A percentile compares a stretch with the other conserved stretches of the same genome.
These are phyloP conservation scores for Cybosia mesomella DNA, from an alignment of 2,888 invertebrate species.

Conservation along the genomic window DNA sequence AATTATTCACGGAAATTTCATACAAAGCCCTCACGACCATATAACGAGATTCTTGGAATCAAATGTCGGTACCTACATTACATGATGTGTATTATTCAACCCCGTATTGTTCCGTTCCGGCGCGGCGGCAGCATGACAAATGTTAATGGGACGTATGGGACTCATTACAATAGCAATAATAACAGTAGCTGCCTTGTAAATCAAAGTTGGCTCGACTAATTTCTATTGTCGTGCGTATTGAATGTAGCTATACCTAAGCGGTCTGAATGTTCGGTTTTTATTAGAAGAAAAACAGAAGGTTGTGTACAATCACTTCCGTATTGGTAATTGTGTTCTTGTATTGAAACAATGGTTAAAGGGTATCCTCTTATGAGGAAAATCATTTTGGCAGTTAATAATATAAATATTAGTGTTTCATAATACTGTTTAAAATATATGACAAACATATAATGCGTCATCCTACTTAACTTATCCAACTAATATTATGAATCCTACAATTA, in stretches of 20 bases:
- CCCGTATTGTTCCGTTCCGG: slow-evolving; percentile 50
- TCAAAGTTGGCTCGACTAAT: slow-evolving; percentile 56
- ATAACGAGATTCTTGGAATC: slow-evolving; percentile 48
- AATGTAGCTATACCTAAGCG: not conserved
- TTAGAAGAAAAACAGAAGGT: not conserved
- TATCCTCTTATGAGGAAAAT: not conserved
- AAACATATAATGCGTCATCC: too few species aligned
- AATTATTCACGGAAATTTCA: slow-evolving; percentile 15
- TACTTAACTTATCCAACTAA: too few species aligned
- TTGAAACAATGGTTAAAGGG: not conserved
- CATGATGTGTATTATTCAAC: slow-evolving; percentile 59
- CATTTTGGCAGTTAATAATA: not conserved
- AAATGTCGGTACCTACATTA: slow-evolving; percentile 31
- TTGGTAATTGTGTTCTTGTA: not conserved
- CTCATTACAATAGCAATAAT: slow-evolving; percentile 48
- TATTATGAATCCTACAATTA: too few species aligned
- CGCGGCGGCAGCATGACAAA: slow-evolving; percentile 50
- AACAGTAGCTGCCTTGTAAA: slow-evolving; percentile 51
- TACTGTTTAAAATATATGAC: too few species aligned
- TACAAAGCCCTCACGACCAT: slow-evolving; percentile 32
- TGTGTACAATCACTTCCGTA: not conserved
- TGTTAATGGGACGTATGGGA: slow-evolving; percentile 47
- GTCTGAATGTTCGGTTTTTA: not conserved
- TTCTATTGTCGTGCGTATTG: slow-evolving; percentile 33
- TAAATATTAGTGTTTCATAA: too few species aligned